phyloP scores from a whole-genome alignment of 1,140 invertebrate species.

The Megalonaias nervosa region DNA sequence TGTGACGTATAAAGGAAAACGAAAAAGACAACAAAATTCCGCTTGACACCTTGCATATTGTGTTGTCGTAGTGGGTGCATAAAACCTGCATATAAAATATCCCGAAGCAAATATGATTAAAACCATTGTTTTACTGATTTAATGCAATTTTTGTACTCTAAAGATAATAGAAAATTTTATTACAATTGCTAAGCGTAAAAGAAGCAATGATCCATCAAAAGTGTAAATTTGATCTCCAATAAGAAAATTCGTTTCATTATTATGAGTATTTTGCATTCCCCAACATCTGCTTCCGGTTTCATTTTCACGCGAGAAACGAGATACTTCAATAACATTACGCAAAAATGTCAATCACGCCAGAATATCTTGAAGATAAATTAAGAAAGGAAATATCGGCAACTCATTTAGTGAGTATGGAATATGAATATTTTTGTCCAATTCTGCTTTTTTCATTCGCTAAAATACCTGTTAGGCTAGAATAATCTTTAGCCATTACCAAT shows the following conservation, averaged over 20 bases:
- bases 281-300: not conserved
- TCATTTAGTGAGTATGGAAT: constrained; percentile 80
- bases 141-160: too few relatives aligned
- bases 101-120: too few relatives aligned
- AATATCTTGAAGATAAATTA: constrained; percentile 81
- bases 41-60: not conserved
- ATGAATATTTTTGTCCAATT: too few relatives aligned
- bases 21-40: not conserved
- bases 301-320: not conserved
- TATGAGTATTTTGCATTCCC: not conserved
- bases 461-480: too few relatives aligned
- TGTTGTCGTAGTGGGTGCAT: too few relatives aligned
- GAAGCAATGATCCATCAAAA: too few relatives aligned
- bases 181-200: constrained; percentile 3
- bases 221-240: not conserved
- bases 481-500: too few relatives aligned
- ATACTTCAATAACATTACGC: not conserved
- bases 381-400: constrained; percentile 78
- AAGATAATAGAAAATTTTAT: too few relatives aligned
- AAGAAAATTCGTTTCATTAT: not conserved
- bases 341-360: constrained; percentile 76
- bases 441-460: too few relatives aligned
- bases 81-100: too few relatives aligned
- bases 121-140: too few relatives aligned
- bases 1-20: not conserved